These are phyloP conservation scores for Asbolus verrucosus DNA, from an alignment of 1,140 invertebrate genomes.

Conservation along the genomic window DNA sequence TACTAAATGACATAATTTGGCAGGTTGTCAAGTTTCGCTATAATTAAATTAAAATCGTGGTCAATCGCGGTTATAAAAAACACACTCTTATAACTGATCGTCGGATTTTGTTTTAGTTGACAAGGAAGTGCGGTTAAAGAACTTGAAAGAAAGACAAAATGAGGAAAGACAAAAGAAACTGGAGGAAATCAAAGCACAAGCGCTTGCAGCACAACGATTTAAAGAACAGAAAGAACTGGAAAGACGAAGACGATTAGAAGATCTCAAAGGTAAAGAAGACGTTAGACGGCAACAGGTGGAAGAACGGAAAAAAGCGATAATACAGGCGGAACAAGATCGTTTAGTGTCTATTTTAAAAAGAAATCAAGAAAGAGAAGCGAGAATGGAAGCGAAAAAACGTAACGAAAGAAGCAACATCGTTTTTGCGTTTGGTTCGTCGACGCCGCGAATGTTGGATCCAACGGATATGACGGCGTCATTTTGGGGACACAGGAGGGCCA, in stretches of 20 bases:
- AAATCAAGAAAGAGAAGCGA: slow-evolving; percentile 86
- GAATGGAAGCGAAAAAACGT: slow-evolving; percentile 79
- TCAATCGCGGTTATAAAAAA: neutral
- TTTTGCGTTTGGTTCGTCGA: slow-evolving; percentile 92
- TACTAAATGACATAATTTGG: slow-evolving; percentile 29
- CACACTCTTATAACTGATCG: neutral
- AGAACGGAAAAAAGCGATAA: slow-evolving; percentile 87
- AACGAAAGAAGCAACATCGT: slow-evolving; percentile 77
- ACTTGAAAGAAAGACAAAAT: slow-evolving; percentile 84
- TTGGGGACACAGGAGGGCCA: slow-evolving; percentile 86
- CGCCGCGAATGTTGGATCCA: slow-evolving; percentile 86
- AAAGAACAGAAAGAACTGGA: slow-evolving; percentile 90
- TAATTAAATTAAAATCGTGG: slow-evolving; percentile 10
- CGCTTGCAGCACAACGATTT: slow-evolving; percentile 86
- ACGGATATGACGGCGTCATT: slow-evolving; percentile 81
- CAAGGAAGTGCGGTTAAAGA: slow-evolving; percentile 72
- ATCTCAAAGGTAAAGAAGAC: slow-evolving; percentile 80
- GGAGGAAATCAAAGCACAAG: slow-evolving; percentile 87
- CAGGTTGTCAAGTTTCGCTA: slow-evolving; percentile 4
- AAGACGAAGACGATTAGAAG: slow-evolving; percentile 81
- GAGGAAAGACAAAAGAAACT: slow-evolving; percentile 87
- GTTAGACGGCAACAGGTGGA: slow-evolving; percentile 84
- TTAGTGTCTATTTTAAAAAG: slow-evolving; percentile 86
- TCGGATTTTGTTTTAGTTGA: slow-evolving; percentile 62
- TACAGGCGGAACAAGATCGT: slow-evolving; percentile 86